Evolutionary conservation across 2,888 invertebrate species (phyloP).

Genomic region (Plutella xylostella): DNA sequence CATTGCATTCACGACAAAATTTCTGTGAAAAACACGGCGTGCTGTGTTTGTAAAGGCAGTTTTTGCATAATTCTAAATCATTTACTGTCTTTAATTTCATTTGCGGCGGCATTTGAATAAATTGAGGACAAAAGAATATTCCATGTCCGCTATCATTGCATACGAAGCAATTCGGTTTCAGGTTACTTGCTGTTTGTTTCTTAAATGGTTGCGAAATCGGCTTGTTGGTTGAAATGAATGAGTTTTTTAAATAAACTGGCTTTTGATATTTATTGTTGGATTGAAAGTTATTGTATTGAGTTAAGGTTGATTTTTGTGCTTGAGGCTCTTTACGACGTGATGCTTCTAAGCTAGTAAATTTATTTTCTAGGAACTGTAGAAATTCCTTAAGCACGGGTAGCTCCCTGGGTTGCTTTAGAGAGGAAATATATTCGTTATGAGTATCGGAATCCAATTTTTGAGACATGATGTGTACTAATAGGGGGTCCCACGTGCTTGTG

Average conservation of each 20-base stretch:
- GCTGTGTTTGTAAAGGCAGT: neutral
- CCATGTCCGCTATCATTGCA: neutral
- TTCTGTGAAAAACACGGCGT: neutral
- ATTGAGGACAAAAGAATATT: neutral
- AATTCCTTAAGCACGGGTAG: conserved; percentile 9
- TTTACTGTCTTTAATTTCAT: neutral
- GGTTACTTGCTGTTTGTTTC: neutral
- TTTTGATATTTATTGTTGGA: neutral
- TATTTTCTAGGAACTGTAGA: conserved; percentile 11
- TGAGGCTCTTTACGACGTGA: neutral
- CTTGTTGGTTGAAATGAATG: no score
- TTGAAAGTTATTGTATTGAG: neutral
- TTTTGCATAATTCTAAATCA: neutral
- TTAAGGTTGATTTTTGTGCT: neutral
- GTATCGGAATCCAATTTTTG: conserved; percentile 13
- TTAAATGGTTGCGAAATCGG: neutral
- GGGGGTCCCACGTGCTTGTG: conserved; percentile 10
- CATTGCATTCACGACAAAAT: neutral
- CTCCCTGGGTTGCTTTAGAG: conserved; percentile 5
- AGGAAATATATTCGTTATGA: conserved; percentile 8
- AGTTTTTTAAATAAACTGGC: no score
- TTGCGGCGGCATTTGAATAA: neutral
- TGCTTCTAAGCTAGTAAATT: conserved; percentile 11
- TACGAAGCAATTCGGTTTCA: neutral
- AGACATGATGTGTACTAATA: conserved; percentile 9